Base-by-base conservation (phyloP, 2,113 vertebrate species). In the Oryzias celebensis region DNA sequence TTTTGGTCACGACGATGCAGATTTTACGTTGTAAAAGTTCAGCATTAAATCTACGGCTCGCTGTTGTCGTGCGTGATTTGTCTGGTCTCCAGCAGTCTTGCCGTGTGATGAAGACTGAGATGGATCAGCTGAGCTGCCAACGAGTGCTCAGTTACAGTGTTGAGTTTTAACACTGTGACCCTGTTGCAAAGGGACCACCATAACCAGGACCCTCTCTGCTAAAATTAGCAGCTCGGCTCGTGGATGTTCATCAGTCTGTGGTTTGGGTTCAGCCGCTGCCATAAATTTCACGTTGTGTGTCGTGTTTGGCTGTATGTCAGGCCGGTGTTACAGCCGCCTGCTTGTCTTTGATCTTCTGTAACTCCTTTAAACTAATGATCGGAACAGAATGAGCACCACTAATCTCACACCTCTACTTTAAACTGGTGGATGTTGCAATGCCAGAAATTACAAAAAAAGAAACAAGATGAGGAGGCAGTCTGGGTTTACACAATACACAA, bases 191-290 rank as follows among this genome's bases (percentile, higher is more conserved):
- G 77, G 56, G 52, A 63, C 64, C 14, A 5, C 71, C 68, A 71
- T 69, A 73, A 75, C 75, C 75, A 68, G 62, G 42, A 56, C 47
- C 74, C 57, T 62, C 57, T 63, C 36, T 8, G 75, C 80, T 87
- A 87, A 83, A 87, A 80, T 87, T 85, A 85, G 78, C 76, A 44
- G 41, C 62, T 52, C 28, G 73, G 65, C 86, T 75, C 61, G 68
- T 59, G 77, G 69, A 71, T 69, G 78, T 78, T 74, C 82, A 58
- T 78, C 78, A 75, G 75, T 62, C 64, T 65, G 65, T 65, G 12
- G 14, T 81, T 77, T 73, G 65, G 54, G 42, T 68, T 67, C 60
- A 62, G 46, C 49, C 61, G 69, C 49, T 14, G 68, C 67, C 44
- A 48, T 55, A 52, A 64, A 81, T 66, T 55, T 58, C 14, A 49